Evolutionary conservation across 2,113 vertebrate genomes (phyloP).

Genomic region (Amphiprion ocellaris): DNA sequence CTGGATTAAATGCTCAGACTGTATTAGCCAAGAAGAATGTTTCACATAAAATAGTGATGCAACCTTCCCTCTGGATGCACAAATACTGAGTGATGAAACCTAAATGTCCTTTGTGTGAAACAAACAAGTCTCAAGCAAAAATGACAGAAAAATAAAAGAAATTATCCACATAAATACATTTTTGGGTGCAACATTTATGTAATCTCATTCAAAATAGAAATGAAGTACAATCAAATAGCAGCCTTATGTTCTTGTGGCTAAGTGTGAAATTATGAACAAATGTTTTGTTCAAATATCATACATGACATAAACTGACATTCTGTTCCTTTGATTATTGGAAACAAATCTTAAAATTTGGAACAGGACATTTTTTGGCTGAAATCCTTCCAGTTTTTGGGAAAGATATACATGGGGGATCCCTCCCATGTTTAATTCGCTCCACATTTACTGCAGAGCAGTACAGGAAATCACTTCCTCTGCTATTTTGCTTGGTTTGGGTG

Average conservation of each 20-base stretch:
- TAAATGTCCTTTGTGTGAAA: conserved; percentile 64
- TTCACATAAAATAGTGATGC: conserved; percentile 66
- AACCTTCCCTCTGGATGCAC: conserved; percentile 50
- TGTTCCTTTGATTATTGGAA: conserved; percentile 12
- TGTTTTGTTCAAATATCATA: not conserved
- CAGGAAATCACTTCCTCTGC: conserved; percentile 47
- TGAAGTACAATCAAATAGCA: conserved; percentile 11
- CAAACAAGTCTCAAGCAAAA: conserved; percentile 65
- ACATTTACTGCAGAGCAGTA: conserved; percentile 40
- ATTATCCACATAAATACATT: conserved; percentile 59
- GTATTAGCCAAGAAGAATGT: conserved; percentile 35
- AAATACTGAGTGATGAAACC: conserved; percentile 60
- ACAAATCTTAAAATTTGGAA: conserved; percentile 1
- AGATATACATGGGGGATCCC: conserved; percentile 14
- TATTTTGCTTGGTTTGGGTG: conserved; percentile 60
- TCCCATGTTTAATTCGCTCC: conserved; percentile 36
- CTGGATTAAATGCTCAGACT: conserved; percentile 38
- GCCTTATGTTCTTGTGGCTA: conserved; percentile 24
- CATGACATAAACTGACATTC: conserved; percentile 1
- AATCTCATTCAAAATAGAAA: conserved; percentile 16
- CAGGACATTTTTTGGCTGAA: conserved; percentile 17
- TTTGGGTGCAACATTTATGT: conserved; percentile 29
- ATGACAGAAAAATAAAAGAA: conserved; percentile 12
- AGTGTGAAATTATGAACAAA: not conserved
- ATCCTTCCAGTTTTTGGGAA: conserved; percentile 33